These are phyloP conservation scores for Rallus crepitans DNA, from an alignment of 2,797 vertebrate genomes.

Conservation along the genomic window DNA sequence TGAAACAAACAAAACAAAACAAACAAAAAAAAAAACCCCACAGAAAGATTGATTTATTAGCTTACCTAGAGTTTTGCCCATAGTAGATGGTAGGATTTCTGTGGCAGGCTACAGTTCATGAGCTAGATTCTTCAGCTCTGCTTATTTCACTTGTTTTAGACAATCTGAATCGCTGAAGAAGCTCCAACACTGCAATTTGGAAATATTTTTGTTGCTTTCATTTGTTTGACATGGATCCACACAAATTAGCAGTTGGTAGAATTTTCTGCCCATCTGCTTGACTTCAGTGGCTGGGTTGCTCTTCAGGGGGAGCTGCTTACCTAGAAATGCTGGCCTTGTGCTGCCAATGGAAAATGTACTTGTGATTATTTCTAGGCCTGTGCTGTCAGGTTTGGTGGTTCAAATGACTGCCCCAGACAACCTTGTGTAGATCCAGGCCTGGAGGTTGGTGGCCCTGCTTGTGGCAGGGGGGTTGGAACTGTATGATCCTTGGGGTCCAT, in stretches of 20 bases:
- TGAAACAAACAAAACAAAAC: too few species aligned
- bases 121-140: conserved; percentile 77
- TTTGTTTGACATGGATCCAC: not conserved
- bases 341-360: not conserved
- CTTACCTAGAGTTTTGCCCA: conserved; percentile 2
- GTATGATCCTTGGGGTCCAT: too few species aligned
- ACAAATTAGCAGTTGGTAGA: not conserved
- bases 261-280: not conserved
- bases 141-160: conserved; percentile 73
- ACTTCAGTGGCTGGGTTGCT: not conserved
- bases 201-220: not conserved
- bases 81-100: conserved; percentile 79
- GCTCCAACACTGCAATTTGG: conserved; percentile 74
- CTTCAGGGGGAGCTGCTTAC: not conserved
- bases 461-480: too few species aligned
- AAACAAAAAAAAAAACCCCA: too few species aligned
- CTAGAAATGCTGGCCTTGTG: not conserved
- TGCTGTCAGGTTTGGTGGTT: not conserved
- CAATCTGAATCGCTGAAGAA: conserved; percentile 82
- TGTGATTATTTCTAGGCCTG: not conserved
- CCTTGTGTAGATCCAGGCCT: too few species aligned
- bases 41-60: not conserved
- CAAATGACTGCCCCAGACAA: not conserved
- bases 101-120: conserved; percentile 74
- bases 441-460: too few species aligned